phyloP scores from a whole-genome alignment of 2,113 vertebrate genomes.

The Heterochromis multidens region DNA sequence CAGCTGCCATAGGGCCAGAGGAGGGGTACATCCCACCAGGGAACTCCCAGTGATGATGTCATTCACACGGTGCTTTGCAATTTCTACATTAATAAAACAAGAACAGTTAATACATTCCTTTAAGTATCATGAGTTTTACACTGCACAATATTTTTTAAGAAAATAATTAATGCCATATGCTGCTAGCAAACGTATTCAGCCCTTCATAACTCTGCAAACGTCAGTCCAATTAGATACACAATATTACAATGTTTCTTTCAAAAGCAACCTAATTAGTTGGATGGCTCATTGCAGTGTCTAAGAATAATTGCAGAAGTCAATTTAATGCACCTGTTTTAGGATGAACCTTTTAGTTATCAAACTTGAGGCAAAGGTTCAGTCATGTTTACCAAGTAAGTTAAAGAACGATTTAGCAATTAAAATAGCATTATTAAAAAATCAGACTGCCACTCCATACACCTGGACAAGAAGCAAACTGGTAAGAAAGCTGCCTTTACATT shows the following conservation, averaged over 20 bases:
- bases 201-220: neutral
- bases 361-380: neutral
- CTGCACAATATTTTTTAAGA: no score
- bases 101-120: neutral
- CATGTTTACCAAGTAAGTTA: neutral
- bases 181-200: neutral
- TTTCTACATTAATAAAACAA: neutral
- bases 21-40: no score
- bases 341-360: neutral
- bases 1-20: no score
- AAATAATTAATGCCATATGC: neutral
- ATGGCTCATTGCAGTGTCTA: neutral
- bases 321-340: neutral
- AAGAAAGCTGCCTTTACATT: no score
- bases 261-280: neutral
- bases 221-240: neutral
- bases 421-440: no score
- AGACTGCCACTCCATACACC: no score
- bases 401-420: neutral
- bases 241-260: neutral
- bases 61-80: neutral
- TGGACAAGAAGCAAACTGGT: no score
- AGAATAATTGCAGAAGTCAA: neutral
- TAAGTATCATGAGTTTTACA: no score
- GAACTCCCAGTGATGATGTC: no score